These are phyloP conservation scores for Galeopsomyia nigrocyanea DNA, from an alignment of 2,888 invertebrate species.

Conservation along the genomic window DNA sequence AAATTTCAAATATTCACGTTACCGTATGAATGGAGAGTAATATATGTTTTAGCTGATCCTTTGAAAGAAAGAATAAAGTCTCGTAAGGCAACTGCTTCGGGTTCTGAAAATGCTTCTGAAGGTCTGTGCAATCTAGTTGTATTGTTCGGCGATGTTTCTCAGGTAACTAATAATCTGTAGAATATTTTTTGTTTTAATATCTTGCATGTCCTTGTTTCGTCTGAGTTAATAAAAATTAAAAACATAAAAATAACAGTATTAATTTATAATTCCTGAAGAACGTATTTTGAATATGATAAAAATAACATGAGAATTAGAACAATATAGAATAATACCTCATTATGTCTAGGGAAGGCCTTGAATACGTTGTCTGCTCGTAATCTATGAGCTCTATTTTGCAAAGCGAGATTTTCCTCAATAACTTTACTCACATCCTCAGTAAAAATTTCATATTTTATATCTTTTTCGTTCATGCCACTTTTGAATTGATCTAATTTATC, in stretches of 20 bases:
- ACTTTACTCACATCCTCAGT: conserved; percentile 66
- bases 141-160: neutral
- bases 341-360: neutral
- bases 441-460: conserved; percentile 68
- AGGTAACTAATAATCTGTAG: conserved; percentile 34
- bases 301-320: too few relatives aligned
- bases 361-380: neutral
- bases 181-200: too few relatives aligned
- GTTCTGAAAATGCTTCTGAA: conserved; percentile 74
- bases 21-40: too few relatives aligned
- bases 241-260: neutral
- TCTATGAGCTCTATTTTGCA: too few relatives aligned
- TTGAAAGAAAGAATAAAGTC: conserved; percentile 72
- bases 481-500: conserved; percentile 53
- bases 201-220: too few relatives aligned
- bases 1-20: neutral
- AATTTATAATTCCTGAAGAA: too few relatives aligned
- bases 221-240: too few relatives aligned
- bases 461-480: conserved; percentile 58
- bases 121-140: neutral
- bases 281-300: too few relatives aligned
- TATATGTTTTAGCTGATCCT: too few relatives aligned
- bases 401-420: conserved; percentile 1
- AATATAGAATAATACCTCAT: neutral
- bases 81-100: conserved; percentile 74